Percentiles rank a stretch among this genome's conserved stretches.
Evolutionary conservation across 2,888 invertebrate species (phyloP).

Genomic region (Phengaris arion): DNA sequence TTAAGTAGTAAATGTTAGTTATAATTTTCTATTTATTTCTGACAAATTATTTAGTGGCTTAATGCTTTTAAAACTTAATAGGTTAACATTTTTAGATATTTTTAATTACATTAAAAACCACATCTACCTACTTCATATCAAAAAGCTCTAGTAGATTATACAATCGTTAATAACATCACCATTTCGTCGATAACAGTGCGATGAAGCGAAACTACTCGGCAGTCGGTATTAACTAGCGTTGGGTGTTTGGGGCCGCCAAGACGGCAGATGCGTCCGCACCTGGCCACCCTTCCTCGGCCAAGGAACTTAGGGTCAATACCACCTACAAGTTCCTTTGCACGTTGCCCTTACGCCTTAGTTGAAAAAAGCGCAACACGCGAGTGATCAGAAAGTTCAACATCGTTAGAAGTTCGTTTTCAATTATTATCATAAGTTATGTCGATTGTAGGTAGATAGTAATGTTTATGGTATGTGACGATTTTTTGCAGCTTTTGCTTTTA

Average conservation of each 20-base stretch:
- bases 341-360: constrained; percentile 52
- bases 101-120: neutral
- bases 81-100: neutral
- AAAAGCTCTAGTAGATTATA: neutral
- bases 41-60: neutral
- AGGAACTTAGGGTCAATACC: constrained; percentile 69
- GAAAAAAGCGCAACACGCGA: constrained; percentile 71
- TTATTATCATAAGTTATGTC: neutral
- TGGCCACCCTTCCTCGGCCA: constrained; percentile 74
- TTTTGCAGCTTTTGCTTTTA: neutral
- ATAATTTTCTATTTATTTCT: neutral
- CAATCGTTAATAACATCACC: neutral
- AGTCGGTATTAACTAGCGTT: constrained; percentile 46
- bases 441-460: too few relatives aligned
- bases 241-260: constrained; percentile 60
- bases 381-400: constrained; percentile 46
- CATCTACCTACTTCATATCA: neutral
- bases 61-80: neutral
- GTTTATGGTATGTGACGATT: neutral
- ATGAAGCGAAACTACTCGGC: constrained; percentile 61
- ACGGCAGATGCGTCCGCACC: constrained; percentile 76
- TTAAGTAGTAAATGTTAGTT: neutral
- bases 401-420: constrained; percentile 30
- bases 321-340: constrained; percentile 64
- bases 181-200: constrained; percentile 49